Evolutionary conservation across 2,888 invertebrate species (phyloP).

Genomic region (Himalopsyche japonica): DNA sequence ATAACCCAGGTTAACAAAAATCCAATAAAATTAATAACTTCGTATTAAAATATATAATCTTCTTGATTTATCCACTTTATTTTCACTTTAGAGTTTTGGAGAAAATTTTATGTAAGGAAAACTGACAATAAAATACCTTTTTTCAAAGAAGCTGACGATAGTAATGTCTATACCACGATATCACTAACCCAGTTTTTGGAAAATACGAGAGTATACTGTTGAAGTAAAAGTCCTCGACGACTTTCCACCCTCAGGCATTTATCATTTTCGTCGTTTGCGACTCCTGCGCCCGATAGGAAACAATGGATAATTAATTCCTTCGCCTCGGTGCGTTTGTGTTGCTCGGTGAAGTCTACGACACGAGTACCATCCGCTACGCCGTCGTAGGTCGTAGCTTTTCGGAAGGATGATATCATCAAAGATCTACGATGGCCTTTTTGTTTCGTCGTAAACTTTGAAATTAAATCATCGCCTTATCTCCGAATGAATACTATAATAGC

Average conservation of each 20-base stretch:
- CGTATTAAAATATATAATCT: too few species aligned
- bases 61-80: too few species aligned
- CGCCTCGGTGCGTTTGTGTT: neutral
- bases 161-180: neutral
- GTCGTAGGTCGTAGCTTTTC: neutral
- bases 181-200: neutral
- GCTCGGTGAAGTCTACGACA: neutral
- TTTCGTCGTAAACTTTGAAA: neutral
- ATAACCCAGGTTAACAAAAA: too few species aligned
- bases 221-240: neutral
- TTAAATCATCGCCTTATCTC: neutral
- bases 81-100: too few species aligned
- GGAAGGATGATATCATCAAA: neutral
- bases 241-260: neutral
- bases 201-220: neutral
- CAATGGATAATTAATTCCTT: neutral
- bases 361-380: neutral
- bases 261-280: neutral
- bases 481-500: neutral
- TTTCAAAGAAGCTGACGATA: too few species aligned
- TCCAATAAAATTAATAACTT: too few species aligned
- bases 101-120: too few species aligned
- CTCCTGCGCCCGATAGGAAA: neutral
- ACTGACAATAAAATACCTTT: too few species aligned
- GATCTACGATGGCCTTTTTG: slow-evolving; percentile 1